Base-by-base conservation (phyloP, 1,140 invertebrate genomes). In the Brachionus asplanchnoidis region DNA sequence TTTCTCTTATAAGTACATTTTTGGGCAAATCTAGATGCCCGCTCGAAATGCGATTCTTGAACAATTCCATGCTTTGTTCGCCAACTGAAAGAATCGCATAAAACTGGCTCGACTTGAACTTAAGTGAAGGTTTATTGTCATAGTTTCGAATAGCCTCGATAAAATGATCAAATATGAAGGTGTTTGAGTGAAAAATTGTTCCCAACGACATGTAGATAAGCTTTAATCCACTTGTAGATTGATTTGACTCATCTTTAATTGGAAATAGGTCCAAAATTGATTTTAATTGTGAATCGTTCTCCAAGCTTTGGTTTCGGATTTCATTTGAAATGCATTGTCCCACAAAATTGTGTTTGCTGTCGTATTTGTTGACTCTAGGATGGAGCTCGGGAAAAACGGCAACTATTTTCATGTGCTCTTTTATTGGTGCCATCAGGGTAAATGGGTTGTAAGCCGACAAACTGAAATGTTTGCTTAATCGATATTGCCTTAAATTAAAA, bases 371-470 rank as follows among this genome's bases (percentile, higher is more conserved):
- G 9, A 68, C 65, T 68, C 65, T 68, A 8, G 65, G 65, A 68
- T 68, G 66, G 36, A 68, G 66, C 12, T 68, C 66, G 0, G 66
- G 66, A 12, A 68, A 68, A 68, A 68, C 66, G 11, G 66, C 66
- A 14, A 68, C 66, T 68, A 68, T 68, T 40, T 68, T 68, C 66
- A 68, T 68, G n/a, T 68, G 66, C 23, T 68, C 66, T 3, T 68
- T 68, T 68, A 68, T 28, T 0, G 66, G 66, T 12, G 66, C 66
- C 66, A 68, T 68, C 3, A 68, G n/a, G 0, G 32, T 40, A 68
- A 68, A 68, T 68, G 66, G 66, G 32, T 68, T 68, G 32, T 68
- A 68, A 4, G 26, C 28, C 3, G 66, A 68, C 32, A 68, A 32
- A 68, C 9, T 40, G 32, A 68, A 68, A 68, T 68, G 66, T 32